Conservation (phyloP, 2,113 vertebrate genomes). For the Sylvietta virens region DNA sequence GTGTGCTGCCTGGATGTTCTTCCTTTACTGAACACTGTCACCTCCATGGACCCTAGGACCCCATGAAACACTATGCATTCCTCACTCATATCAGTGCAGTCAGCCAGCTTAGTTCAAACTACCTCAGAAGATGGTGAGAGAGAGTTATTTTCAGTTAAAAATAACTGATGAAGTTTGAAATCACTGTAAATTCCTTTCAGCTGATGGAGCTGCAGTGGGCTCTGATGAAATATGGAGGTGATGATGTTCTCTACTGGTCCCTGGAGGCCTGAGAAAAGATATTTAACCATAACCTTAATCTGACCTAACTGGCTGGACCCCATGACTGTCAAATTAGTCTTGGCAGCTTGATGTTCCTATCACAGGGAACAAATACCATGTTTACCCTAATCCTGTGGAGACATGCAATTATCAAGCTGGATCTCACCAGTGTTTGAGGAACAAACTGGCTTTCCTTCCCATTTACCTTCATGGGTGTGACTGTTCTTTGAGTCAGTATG, state of each 20-base stretch:
- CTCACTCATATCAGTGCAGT: not conserved
- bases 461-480: not conserved
- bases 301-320: not conserved
- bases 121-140: not conserved
- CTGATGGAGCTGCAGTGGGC: not conserved
- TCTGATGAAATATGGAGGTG: not conserved
- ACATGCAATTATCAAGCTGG: not conserved
- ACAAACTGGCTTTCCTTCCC: not conserved
- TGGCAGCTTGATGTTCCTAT: not conserved
- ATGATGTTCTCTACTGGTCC: not conserved
- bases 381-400: not conserved
- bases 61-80: not conserved
- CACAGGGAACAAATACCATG: not conserved
- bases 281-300: not conserved
- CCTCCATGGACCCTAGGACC: not conserved
- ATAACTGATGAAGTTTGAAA: not conserved
- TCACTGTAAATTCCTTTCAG: not conserved
- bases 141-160: not conserved
- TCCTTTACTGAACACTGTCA: not conserved
- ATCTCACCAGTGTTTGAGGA: not conserved
- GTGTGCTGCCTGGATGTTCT: not conserved
- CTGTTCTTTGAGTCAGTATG: not conserved
- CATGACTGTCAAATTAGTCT: not conserved
- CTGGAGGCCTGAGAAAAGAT: not conserved
- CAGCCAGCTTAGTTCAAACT: not conserved